These are phyloP conservation scores for Bovichtus diacanthus DNA, from an alignment of 2,797 vertebrate genomes.

Conservation along the genomic window DNA sequence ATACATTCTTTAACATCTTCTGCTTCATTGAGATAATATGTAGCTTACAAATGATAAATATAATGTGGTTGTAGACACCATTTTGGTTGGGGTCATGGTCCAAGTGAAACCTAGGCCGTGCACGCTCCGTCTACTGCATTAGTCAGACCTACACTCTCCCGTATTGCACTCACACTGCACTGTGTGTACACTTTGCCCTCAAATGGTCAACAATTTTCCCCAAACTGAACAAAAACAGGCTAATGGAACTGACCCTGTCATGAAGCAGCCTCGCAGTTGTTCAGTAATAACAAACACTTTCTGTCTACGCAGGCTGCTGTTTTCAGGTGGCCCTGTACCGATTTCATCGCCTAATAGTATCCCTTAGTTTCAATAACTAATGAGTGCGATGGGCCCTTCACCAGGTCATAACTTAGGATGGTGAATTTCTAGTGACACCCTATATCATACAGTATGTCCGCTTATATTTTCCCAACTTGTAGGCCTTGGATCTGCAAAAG, in stretches of 20 bases:
- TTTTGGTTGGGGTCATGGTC: neutral
- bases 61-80: neutral
- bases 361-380: conserved; percentile 29
- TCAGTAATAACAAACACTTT: conserved; percentile 26
- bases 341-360: conserved; percentile 18
- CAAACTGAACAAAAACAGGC: conserved; percentile 36
- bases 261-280: conserved; percentile 1
- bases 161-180: conserved; percentile 9
- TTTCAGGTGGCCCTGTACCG: neutral
- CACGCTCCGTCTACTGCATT: neutral
- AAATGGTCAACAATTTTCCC: conserved; percentile 21
- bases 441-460: neutral
- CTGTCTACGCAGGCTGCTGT: conserved; percentile 19
- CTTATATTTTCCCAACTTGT: neutral
- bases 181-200: conserved; percentile 27
- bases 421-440: conserved; percentile 2
- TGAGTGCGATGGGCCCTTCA: conserved; percentile 3
- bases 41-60: neutral
- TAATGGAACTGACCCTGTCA: conserved; percentile 35
- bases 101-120: neutral
- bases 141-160: conserved; percentile 13
- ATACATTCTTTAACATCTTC: neutral
- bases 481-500: neutral
- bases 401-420: conserved; percentile 2
- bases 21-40: neutral